A percentile compares a stretch with the other conserved stretches of the same genome.
phyloP scores from a whole-genome alignment of 2,888 invertebrate genomes.

The Lasioglossum marginatum region DNA sequence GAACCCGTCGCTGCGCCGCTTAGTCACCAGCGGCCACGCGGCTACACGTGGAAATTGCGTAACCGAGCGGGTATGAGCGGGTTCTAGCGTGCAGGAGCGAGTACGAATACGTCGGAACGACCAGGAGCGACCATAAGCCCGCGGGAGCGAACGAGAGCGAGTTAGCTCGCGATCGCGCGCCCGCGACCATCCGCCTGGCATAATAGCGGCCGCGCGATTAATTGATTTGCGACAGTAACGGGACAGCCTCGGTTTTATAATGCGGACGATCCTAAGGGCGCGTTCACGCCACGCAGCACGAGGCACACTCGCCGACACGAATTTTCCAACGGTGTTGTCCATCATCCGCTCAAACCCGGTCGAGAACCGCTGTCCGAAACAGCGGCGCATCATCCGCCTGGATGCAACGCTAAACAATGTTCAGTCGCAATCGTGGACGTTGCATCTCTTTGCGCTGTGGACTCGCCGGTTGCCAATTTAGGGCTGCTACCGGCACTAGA shows the following conservation, averaged over 20 bases:
- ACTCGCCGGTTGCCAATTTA: not conserved
- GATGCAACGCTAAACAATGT: not conserved
- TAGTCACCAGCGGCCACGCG: conserved; percentile 40
- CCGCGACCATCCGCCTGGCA: conserved; percentile 9
- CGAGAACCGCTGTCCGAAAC: conserved; percentile 10
- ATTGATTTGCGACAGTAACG: conserved; percentile 48
- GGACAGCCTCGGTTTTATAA: conserved; percentile 31
- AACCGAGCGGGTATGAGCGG: conserved; percentile 22
- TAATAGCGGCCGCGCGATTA: conserved; percentile 24
- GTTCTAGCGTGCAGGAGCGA: not conserved
- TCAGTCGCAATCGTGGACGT: not conserved
- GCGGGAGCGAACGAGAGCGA: not conserved
- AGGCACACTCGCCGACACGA: not conserved
- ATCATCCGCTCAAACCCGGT: not conserved
- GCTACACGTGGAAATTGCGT: conserved; percentile 58
- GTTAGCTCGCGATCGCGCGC: conserved; percentile 31
- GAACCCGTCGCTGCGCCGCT: conserved; percentile 39
- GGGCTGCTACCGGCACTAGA: not conserved
- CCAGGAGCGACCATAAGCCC: not conserved
- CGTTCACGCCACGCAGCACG: not conserved
- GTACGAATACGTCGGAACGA: too few species aligned
- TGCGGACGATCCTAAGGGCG: conserved; percentile 16
- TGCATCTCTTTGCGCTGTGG: not conserved
- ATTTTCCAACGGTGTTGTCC: conserved; percentile 5
- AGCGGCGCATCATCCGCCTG: not conserved